Conservation (phyloP, 2,113 vertebrate genomes). For the Ceyx cyanopectus region DNA sequence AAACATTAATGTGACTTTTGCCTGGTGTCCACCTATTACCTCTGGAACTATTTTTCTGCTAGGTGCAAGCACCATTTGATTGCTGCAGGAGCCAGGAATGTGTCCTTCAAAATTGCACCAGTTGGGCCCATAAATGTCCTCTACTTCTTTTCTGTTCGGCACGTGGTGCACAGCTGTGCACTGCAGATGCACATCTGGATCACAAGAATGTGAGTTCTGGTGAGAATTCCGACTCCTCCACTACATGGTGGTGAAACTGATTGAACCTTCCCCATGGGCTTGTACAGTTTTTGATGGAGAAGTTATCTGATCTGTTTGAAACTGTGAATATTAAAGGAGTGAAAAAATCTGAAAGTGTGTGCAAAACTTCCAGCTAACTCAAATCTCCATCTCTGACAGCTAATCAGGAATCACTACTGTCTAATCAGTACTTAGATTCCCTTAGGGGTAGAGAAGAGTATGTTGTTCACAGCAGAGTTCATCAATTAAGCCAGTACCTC, state of each 20-base stretch:
- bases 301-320: slow-evolving; percentile 25
- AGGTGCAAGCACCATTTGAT: neutral
- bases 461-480: neutral
- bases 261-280: neutral
- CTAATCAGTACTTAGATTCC: neutral
- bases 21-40: neutral
- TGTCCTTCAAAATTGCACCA: slow-evolving; percentile 48
- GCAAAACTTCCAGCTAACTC: slow-evolving; percentile 47
- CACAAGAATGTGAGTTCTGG: slow-evolving; percentile 14
- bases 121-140: slow-evolving; percentile 27
- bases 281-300: slow-evolving; percentile 8
- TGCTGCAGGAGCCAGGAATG: neutral
- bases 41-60: neutral
- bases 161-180: neutral
- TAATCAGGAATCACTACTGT: too few relatives aligned
- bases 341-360: slow-evolving; percentile 18
- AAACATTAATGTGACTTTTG: neutral
- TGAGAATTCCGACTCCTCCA: slow-evolving; percentile 33
- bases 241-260: neutral
- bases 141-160: neutral
- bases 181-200: neutral
- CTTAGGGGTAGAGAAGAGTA: neutral
- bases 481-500: slow-evolving; percentile 79
- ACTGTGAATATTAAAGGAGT: slow-evolving; percentile 1
- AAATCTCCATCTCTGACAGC: neutral